phyloP scores from a whole-genome alignment of 2,113 vertebrate species.

The pig (Sus scrofa) region DNA sequence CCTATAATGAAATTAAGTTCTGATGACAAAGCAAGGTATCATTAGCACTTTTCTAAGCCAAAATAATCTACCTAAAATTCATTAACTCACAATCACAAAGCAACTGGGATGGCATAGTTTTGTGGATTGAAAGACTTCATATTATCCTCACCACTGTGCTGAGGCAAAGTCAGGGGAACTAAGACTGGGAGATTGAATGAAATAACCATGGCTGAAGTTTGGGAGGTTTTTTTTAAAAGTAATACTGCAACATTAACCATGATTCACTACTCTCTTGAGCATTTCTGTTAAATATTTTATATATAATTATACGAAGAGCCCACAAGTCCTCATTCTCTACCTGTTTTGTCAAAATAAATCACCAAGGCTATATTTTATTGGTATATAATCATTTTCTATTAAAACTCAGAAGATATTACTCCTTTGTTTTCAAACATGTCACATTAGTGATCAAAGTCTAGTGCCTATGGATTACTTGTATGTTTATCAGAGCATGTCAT shows the following conservation, averaged over 20 bases:
- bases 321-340: neutral
- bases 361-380: neutral
- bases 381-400: neutral
- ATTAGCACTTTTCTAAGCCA: slow-evolving; percentile 67
- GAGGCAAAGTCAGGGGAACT: neutral
- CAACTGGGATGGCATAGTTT: slow-evolving; percentile 28
- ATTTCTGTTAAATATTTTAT: neutral
- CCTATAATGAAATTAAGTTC: slow-evolving; percentile 75
- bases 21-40: slow-evolving; percentile 75
- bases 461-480: neutral
- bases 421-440: neutral
- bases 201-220: neutral
- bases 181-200: neutral
- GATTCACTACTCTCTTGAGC: neutral
- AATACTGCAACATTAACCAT: neutral
- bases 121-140: slow-evolving; percentile 50
- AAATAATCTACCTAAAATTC: slow-evolving; percentile 71
- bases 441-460: neutral
- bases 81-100: slow-evolving; percentile 64
- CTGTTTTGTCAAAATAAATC: neutral
- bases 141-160: neutral
- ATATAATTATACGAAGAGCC: neutral
- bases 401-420: neutral
- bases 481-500: neutral
- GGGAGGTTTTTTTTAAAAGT: neutral